A percentile compares a stretch with the other conserved stretches of the same genome.
phyloP scores from a whole-genome alignment of 2,888 invertebrate species.

The Trichopria drosophilae region DNA sequence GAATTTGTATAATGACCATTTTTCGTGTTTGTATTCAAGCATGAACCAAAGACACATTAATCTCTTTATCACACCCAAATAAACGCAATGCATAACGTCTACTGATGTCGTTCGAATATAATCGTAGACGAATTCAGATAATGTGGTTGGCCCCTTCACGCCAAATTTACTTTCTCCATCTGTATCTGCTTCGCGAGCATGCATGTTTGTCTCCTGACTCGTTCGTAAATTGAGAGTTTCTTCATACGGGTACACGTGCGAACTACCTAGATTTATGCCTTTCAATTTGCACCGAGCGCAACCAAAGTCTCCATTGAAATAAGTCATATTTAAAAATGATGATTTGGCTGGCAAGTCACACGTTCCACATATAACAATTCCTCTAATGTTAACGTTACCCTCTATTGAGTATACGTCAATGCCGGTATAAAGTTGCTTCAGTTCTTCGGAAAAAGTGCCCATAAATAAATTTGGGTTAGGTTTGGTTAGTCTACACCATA shows the following conservation, averaged over 20 bases:
- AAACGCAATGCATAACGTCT: conserved; percentile 19
- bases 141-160: conserved; percentile 13
- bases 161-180: neutral
- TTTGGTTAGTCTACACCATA: too few species aligned
- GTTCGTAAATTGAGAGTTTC: conserved; percentile 3
- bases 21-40: neutral
- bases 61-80: conserved; percentile 11
- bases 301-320: neutral
- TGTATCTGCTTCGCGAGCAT: conserved; percentile 2
- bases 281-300: neutral
- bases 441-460: too few species aligned
- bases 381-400: too few species aligned
- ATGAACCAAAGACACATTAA: conserved; percentile 14
- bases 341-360: neutral
- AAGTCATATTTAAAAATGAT: conserved; percentile 8
- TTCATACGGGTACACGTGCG: conserved; percentile 5
- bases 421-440: too few species aligned
- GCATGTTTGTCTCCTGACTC: conserved; percentile 1
- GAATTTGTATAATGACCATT: conserved; percentile 1
- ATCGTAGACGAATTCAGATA: conserved; percentile 2
- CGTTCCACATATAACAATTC: too few species aligned
- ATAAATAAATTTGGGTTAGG: too few species aligned
- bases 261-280: neutral
- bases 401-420: too few species aligned
- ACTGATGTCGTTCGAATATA: conserved; percentile 13